Evolutionary conservation across 2,113 vertebrate species (phyloP).

Genomic region (Indicator indicator): DNA sequence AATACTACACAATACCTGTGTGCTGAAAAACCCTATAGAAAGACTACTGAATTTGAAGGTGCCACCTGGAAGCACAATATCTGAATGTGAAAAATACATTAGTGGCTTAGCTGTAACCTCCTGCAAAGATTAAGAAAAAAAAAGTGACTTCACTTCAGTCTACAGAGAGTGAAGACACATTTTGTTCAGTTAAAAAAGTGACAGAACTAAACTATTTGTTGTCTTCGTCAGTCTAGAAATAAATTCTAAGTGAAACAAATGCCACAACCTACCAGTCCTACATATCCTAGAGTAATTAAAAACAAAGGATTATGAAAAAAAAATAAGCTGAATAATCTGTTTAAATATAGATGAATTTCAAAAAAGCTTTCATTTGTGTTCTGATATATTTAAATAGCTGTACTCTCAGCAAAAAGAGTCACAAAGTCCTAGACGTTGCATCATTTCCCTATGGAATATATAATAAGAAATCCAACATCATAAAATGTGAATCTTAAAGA

Average conservation of each 20-base stretch:
- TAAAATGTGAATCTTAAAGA: not conserved
- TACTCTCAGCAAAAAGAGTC: not conserved
- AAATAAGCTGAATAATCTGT: not conserved
- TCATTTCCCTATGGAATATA: fast-evolving
- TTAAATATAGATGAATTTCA: not conserved
- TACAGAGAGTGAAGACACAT: not conserved
- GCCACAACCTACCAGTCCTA: not conserved
- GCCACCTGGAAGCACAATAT: not conserved
- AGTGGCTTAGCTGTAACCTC: not conserved
- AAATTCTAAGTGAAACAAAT: not conserved
- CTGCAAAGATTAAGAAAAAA: not conserved
- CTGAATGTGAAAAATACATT: not conserved
- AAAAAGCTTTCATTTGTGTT: not conserved
- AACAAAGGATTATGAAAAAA: not conserved
- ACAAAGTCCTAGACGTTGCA: not conserved
- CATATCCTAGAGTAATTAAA: not conserved
- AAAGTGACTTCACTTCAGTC: not conserved
- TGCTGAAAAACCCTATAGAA: not conserved
- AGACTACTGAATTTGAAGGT: not conserved
- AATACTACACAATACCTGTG: not conserved
- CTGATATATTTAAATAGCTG: not conserved
- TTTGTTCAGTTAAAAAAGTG: not conserved
- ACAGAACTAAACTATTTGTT: not conserved
- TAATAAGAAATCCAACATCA: not conserved
- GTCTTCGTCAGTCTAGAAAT: not conserved